Conservation (phyloP, 2,113 vertebrate species). For the Bostrychus sinensis region DNA sequence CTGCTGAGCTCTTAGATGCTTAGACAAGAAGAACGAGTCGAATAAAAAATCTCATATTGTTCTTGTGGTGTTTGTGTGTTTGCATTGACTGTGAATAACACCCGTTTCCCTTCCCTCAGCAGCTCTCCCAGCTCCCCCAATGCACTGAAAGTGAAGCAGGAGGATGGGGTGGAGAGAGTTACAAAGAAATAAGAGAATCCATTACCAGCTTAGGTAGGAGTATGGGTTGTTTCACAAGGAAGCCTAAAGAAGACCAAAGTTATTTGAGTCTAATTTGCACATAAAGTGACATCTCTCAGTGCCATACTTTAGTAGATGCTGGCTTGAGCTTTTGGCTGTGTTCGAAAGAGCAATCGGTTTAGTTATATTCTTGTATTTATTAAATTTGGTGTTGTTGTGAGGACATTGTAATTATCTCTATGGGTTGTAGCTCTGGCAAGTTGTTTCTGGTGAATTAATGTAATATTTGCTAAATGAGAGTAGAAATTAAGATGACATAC, state of each 20-base stretch:
- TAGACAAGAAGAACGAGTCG: not conserved
- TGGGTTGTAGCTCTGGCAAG: not conserved
- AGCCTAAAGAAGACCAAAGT: slow-evolving; percentile 69
- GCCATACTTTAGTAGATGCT: slow-evolving; percentile 32
- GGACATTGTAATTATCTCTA: not conserved
- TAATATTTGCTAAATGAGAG: not conserved
- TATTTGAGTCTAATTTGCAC: slow-evolving; percentile 60
- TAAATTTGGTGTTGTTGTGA: not conserved
- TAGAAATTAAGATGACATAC: not conserved
- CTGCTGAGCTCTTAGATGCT: not conserved
- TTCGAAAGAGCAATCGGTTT: slow-evolving; percentile 4
- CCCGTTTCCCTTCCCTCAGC: slow-evolving; percentile 86
- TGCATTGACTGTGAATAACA: slow-evolving; percentile 78
- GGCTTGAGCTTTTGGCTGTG: slow-evolving; percentile 33
- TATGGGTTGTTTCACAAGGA: slow-evolving; percentile 84
- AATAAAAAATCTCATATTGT: slow-evolving; percentile 13
- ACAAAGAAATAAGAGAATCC: slow-evolving; percentile 84
- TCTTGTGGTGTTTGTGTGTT: slow-evolving; percentile 63
- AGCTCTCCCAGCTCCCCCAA: slow-evolving; percentile 84
- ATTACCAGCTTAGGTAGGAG: slow-evolving; percentile 87
- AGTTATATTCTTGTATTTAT: not conserved
- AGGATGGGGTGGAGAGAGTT: slow-evolving; percentile 86
- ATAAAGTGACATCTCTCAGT: slow-evolving; percentile 42
- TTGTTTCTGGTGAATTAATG: not conserved
- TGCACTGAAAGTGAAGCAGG: slow-evolving; percentile 85